phyloP scores from a whole-genome alignment of 2,797 vertebrate species.

The Okamejei kenojei region DNA sequence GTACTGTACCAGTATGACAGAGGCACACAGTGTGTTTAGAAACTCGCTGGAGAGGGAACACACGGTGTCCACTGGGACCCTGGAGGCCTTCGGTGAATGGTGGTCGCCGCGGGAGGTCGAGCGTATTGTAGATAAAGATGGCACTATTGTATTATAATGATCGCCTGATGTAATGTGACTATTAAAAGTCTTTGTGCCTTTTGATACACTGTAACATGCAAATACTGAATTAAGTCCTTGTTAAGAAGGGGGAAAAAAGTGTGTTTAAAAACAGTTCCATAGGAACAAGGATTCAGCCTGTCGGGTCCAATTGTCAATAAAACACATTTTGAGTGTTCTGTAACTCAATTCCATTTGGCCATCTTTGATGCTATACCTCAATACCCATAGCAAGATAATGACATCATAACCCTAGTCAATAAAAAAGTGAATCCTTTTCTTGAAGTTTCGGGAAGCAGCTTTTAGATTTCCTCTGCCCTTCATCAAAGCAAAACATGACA shows the following conservation, averaged over 20 bases:
- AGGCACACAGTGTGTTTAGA: not conserved
- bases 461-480: not conserved
- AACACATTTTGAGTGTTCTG: not conserved
- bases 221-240: no score
- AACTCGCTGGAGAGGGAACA: not conserved
- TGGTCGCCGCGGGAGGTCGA: no score
- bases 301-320: not conserved
- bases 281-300: not conserved
- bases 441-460: not conserved
- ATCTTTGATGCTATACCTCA: not conserved
- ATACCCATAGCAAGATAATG: not conserved
- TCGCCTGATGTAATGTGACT: no score
- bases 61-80: no score
- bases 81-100: no score
- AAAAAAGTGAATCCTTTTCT: not conserved
- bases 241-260: no score
- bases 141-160: no score
- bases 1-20: no score
- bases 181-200: no score
- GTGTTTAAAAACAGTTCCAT: not conserved
- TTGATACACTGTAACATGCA: no score
- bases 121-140: no score
- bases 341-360: not conserved
- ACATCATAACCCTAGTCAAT: not conserved
- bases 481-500: no score